Percentiles rank a stretch among this genome's conserved stretches.
phyloP scores from a whole-genome alignment of 2,113 vertebrate species.

The Colossoma macropomum region DNA sequence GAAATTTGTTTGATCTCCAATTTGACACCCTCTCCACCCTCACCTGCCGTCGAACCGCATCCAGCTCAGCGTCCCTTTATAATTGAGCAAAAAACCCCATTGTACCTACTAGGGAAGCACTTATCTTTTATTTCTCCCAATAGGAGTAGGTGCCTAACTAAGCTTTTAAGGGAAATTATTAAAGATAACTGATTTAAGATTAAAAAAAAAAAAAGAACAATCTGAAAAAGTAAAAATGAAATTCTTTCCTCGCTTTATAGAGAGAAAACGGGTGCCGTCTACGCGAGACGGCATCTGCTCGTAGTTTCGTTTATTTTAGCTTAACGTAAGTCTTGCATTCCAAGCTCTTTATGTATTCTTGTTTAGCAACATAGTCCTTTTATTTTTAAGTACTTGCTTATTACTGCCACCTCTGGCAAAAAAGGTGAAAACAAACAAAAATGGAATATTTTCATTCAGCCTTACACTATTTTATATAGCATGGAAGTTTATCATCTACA shows the following conservation, averaged over 20 bases:
- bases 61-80: neutral
- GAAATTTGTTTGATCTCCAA: neutral
- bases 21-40: constrained; percentile 8
- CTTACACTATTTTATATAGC: constrained; percentile 76
- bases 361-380: constrained; percentile 75
- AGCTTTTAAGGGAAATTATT: constrained; percentile 72
- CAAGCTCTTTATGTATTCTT: constrained; percentile 77
- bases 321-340: constrained; percentile 80
- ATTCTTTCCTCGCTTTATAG: constrained; percentile 63
- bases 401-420: constrained; percentile 71
- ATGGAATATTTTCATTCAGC: constrained; percentile 71
- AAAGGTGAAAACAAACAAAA: constrained; percentile 67
- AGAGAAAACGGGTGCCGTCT: constrained; percentile 71
- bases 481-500: constrained; percentile 77
- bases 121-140: constrained; percentile 70
- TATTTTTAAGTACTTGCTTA: constrained; percentile 73
- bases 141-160: constrained; percentile 70
- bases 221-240: constrained; percentile 46
- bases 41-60: neutral
- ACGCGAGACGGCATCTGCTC: constrained; percentile 66
- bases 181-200: constrained; percentile 58
- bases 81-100: constrained; percentile 43
- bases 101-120: constrained; percentile 78
- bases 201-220: constrained; percentile 56
- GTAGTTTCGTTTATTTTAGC: constrained; percentile 78